These are phyloP conservation scores for Tachycineta bicolor DNA, from an alignment of 2,113 vertebrate genomes.

Conservation along the genomic window DNA sequence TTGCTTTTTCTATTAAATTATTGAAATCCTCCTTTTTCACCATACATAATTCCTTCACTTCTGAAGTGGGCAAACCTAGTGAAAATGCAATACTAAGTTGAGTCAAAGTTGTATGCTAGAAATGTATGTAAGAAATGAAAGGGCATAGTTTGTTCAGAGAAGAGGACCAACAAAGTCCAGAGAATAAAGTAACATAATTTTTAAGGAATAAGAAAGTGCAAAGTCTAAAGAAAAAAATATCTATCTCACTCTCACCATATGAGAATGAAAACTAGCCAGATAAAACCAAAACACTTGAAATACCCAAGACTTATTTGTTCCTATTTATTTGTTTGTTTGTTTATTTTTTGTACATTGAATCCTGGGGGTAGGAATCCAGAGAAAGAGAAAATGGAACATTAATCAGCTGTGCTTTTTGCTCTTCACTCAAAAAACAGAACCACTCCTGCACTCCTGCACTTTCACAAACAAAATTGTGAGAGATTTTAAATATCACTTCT, in stretches of 20 bases:
- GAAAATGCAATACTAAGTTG: background rate
- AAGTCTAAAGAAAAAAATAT: background rate
- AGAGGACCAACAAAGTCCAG: background rate
- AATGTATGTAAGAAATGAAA: background rate
- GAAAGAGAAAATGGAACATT: background rate
- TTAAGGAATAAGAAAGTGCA: background rate
- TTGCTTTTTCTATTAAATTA: background rate
- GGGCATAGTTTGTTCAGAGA: background rate
- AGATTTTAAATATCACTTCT: background rate
- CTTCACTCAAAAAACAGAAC: background rate
- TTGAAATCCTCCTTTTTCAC: background rate
- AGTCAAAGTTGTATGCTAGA: background rate
- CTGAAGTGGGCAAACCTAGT: background rate
- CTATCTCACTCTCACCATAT: background rate
- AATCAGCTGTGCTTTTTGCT: background rate
- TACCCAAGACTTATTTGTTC: fast-evolving
- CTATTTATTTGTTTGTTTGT: fast-evolving
- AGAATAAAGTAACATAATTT: background rate
- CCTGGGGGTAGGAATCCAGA: background rate
- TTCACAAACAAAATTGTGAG: background rate
- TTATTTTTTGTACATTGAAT: background rate
- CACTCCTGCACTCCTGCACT: background rate
- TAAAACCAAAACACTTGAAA: background rate
- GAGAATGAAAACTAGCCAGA: background rate
- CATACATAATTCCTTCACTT: background rate